Percentiles rank a stretch among this genome's conserved stretches.
phyloP scores from a whole-genome alignment of 1,140 invertebrate species.

The Rhopalosiphum maidis region DNA sequence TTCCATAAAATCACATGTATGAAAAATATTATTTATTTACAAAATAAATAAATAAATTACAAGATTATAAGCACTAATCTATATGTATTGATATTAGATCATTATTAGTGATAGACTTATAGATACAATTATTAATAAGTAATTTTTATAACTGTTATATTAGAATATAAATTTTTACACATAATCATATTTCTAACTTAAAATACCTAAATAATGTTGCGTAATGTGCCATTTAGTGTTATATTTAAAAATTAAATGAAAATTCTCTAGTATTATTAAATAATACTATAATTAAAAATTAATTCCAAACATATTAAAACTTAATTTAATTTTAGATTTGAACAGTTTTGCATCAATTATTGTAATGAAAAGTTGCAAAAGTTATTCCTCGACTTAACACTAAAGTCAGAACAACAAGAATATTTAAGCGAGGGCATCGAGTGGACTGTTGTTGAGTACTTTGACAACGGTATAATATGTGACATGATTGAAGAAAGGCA shows the following conservation, averaged over 20 bases:
- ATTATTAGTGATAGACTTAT: neutral
- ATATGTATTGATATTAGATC: neutral
- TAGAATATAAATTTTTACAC: neutral
- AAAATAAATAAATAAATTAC: neutral
- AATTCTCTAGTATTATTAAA: neutral
- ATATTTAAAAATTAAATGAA: neutral
- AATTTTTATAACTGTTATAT: neutral
- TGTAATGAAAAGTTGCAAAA: conserved; percentile 90
- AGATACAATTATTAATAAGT: neutral
- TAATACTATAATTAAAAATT: neutral
- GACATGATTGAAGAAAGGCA: conserved; percentile 88
- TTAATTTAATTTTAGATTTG: conserved; percentile 64
- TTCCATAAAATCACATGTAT: neutral
- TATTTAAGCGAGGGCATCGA: conserved; percentile 79
- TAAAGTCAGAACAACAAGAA: conserved; percentile 84
- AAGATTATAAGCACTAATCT: neutral
- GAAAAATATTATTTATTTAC: neutral
- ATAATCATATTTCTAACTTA: neutral
- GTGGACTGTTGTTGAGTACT: conserved; percentile 82
- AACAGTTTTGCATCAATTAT: conserved; percentile 89
- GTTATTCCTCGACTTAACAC: conserved; percentile 71
- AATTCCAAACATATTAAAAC: neutral
- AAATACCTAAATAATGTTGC: neutral
- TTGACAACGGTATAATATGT: conserved; percentile 95
- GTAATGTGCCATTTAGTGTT: neutral